Evolutionary conservation across 2,888 invertebrate genomes (phyloP).

Genomic region (Falcaria lacertinaria): DNA sequence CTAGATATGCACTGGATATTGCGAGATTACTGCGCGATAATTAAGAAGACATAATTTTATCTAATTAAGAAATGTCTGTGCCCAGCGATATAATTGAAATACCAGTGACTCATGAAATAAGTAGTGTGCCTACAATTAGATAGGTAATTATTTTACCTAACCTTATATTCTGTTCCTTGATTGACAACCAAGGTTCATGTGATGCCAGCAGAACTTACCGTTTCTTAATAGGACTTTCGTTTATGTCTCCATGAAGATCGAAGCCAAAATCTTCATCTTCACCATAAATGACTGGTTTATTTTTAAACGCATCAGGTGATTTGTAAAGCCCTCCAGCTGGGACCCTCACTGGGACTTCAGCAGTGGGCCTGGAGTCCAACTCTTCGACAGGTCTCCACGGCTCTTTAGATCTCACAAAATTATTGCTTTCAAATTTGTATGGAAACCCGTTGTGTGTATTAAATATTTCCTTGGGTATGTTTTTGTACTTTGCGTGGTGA

Average conservation of each 20-base stretch:
- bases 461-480: constrained; percentile 33
- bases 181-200: too few species aligned
- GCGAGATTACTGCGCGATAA: constrained; percentile 14
- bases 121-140: too few species aligned
- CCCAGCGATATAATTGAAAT: too few species aligned
- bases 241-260: constrained; percentile 33
- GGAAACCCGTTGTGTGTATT: constrained; percentile 42
- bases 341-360: constrained; percentile 41
- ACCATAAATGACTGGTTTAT: constrained; percentile 32
- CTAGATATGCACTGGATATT: constrained; percentile 14
- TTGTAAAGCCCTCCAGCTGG: constrained; percentile 64
- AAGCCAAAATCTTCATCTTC: constrained; percentile 40
- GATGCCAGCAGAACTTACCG: constrained; percentile 34
- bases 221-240: constrained; percentile 42
- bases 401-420: constrained; percentile 31
- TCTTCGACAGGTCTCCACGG: constrained; percentile 32
- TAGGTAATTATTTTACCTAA: too few species aligned
- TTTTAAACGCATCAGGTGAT: constrained; percentile 47
- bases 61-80: too few species aligned
- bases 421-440: constrained; percentile 45
- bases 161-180: too few species aligned
- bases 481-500: constrained; percentile 26
- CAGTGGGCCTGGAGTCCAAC: constrained; percentile 50
- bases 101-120: too few species aligned
- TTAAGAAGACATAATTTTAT: too few species aligned